Evolutionary conservation across 1,140 invertebrate genomes (phyloP), one percentile per base, ranked within the genome.

Genomic region (Drosophila asahinai): DNA sequence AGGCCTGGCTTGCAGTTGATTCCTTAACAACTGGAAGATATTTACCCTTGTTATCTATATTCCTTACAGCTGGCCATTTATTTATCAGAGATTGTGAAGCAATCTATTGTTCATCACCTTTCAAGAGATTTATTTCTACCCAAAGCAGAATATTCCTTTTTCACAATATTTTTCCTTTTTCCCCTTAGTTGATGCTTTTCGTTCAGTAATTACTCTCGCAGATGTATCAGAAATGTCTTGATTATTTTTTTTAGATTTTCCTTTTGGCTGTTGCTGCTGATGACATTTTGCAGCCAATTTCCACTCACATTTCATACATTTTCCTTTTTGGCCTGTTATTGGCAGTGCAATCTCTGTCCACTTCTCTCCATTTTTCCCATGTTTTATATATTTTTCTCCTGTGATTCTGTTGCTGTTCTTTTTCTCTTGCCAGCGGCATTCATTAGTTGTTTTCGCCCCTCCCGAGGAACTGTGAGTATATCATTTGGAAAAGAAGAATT

Each of bases 211-310:
- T 72, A 71, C 52, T 49, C 27, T 36, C 15, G 14, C 42, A 25
- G 42, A 19, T 47, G 36, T 59, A 45, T 49, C 6, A 36, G 40
- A 27, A 42, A 45, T 45, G 77, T 55, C 43, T 14, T 42, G 22
- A 75, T 67, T 67, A 36, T 55, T 67, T 36, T 61, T 57, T 49
- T 55, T 43, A 36, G 30, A 33, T 38, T 66, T 40, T 62, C 49
- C 47, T 27, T 30, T 43, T 62, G 38, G 64, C 43, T 49, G 8
- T 40, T 64, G 43, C 40, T 80, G 79, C 36, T 60, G 68, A 65
- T 86, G 79, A 86, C 75, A 82, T 55, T 79, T 74, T 61, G 47
- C 67, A 79, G 65, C 43, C 78, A 70, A 68, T 78, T 71, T 68
- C 63, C 75, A 71, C 75, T 64, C 75, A 64, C 65, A 75, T 82